These are phyloP conservation scores for Cinara cedri DNA, from an alignment of 2,888 invertebrate species.

Conservation along the genomic window DNA sequence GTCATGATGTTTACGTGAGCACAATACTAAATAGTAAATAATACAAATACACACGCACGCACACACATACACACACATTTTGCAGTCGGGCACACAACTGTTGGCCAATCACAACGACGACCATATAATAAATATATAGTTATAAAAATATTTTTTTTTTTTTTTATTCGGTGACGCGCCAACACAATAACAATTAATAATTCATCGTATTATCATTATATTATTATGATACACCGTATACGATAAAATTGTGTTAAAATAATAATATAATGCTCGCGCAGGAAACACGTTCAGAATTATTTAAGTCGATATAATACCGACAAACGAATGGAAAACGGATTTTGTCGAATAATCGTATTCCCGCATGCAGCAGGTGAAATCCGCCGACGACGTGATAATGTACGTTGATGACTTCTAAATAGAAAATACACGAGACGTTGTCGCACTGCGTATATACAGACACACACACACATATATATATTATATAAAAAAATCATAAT, in stretches of 20 bases:
- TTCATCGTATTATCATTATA: conserved; percentile 14
- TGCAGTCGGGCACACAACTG: no score
- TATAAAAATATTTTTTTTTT: not conserved
- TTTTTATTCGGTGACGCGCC: conserved; percentile 8
- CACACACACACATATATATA: not conserved
- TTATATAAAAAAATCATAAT: not conserved
- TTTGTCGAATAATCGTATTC: conserved; percentile 18
- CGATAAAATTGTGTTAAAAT: conserved; percentile 43
- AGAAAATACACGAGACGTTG: not conserved
- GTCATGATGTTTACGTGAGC: conserved; percentile 16
- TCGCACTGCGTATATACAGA: not conserved
- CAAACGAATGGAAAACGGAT: conserved; percentile 47
- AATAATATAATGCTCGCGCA: not conserved
- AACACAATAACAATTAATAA: conserved; percentile 41
- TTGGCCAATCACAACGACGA: not conserved
- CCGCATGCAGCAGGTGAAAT: conserved; percentile 17
- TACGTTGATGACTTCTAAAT: conserved; percentile 4
- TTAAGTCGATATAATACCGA: conserved; percentile 20
- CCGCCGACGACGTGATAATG: conserved; percentile 20
- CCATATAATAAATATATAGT: no score
- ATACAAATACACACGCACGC: not conserved
- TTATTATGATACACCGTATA: conserved; percentile 1
- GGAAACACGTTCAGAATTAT: conserved; percentile 33
- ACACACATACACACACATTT: no score
- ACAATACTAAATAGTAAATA: conserved; percentile 13